Base-by-base conservation (phyloP, 2,797 vertebrate genomes). In the Hemitrygon akajei region DNA sequence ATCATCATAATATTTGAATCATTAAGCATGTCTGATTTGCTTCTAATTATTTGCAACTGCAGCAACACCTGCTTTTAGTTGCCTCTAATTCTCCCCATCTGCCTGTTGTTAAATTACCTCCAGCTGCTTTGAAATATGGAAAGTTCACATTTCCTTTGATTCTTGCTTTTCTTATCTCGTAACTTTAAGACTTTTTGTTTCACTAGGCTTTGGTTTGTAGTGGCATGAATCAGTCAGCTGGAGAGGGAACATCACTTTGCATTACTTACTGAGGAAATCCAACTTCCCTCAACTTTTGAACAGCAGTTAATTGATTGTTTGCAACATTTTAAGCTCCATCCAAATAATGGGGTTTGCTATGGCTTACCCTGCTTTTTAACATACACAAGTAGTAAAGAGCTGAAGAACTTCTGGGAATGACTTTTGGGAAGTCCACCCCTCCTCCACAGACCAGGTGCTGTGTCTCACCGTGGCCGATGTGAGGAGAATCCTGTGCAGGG, bases 1-100 rank as follows among this genome's bases (percentile, higher is more conserved):
- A 20, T 66, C 87, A n/a, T 91, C 30, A 69, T 40, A 86, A 58
- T 86, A 91, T 71, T 91, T 91, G 63, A 91, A 91, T 91, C 37
- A 40, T 66, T 91, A 69, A 71, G 66, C n/a, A 91, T 37, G 66
- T n/a, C 63, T 27, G 6, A 91, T 40, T 71, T 69, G 34, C 63
- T 71, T 91, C 66, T 40, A 91, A 71, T 40, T 69, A 37, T 69
- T n/a, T 91, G 60, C 34, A 34, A 91, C n/a, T 91, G 63, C n/a
- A 22, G 66, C 66, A 12, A n/a, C 63, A 71, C 18, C 63, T 91
- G 63, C 40, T n/a, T 91, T 91, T 18, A 69, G 16, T 91, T 91
- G n/a, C 63, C 34, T 71, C 34, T 40, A 69, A 91, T 91, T n/a
- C 87, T n/a, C 40, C 91, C 63, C 87, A 91, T 91, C 87, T 71